Conservation (phyloP, 2,797 vertebrate genomes). For the Epinephelus coioides region DNA sequence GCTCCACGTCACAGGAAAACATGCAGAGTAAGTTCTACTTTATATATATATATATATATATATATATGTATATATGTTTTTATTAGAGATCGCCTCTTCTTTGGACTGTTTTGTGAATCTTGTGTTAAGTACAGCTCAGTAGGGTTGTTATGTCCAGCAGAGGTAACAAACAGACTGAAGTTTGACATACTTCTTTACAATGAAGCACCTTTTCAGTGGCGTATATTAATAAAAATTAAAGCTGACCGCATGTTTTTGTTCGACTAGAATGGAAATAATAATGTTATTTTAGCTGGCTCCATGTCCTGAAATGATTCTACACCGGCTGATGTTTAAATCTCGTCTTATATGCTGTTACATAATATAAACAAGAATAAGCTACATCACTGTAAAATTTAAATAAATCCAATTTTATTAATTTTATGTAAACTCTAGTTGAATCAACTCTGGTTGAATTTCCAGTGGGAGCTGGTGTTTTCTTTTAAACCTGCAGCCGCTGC, state of each 20-base stretch:
- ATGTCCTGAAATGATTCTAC: background rate
- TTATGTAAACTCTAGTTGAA: background rate
- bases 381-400: background rate
- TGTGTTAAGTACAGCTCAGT: background rate
- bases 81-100: background rate
- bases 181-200: too few species aligned
- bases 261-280: too few species aligned
- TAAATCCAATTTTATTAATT: background rate
- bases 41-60: too few species aligned
- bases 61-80: background rate
- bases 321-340: background rate
- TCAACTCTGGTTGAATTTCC: background rate
- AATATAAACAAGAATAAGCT: background rate
- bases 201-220: background rate
- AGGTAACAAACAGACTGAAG: background rate
- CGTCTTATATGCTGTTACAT: background rate
- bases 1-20: slow-evolving; percentile 38
- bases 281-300: background rate
- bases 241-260: background rate
- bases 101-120: background rate
- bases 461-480: slow-evolving; percentile 17
- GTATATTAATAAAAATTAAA: background rate
- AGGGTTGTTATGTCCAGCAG: background rate
- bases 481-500: slow-evolving; percentile 21
- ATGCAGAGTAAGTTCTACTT: slow-evolving; percentile 77